Base-by-base conservation (phyloP, 2,113 vertebrate species). In the Siniperca knerii region DNA sequence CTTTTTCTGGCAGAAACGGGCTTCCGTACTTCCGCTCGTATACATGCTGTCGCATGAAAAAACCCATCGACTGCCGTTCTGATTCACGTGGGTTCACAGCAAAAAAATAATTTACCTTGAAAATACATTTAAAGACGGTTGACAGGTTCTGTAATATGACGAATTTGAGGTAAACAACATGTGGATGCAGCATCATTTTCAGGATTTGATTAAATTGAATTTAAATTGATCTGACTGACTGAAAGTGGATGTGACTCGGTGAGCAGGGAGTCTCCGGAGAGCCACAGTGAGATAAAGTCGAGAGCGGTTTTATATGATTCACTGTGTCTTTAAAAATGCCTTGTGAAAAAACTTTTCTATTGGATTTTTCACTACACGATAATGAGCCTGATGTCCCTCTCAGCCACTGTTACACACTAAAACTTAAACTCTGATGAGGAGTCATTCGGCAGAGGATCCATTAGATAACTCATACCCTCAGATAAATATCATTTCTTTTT, bases 401-500 rank as follows among this genome's bases (percentile, higher is more conserved):
- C 52, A 9, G 75, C 60, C 44, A 20, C 29, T 29, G 46, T 64
- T 54, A 16, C 62, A 18, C 52, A 1, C 42, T 25, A 18, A 55
- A 35, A 57, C 29, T 44, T 16, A 55, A 42, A 55, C 9, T 76
- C 29, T 29, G 29, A 29, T 29, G 29, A 29, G 29, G 1, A 29
- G 29, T 50, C 58, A 1, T 18, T 68, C 29, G 50, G 52, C 60
- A 20, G 75, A 58, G 35, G 54, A 62, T 68, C 29, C 54, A 42
- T 72, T 29, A 37, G 70, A 73, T 48, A 0, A 73, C 16, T 6
- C 5, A 3, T 11, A n/a, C 6, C 46, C 67, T 10, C 33, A 4
- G 67, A 81, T 67, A 62, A 62, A 73, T 25, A 66, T 71, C 7
- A 25, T 16, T 70, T 66, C 21, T 73, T 52, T 71, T 82, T 58